Base-by-base conservation (phyloP, 2,113 vertebrate species). In the Polyodon spathula region DNA sequence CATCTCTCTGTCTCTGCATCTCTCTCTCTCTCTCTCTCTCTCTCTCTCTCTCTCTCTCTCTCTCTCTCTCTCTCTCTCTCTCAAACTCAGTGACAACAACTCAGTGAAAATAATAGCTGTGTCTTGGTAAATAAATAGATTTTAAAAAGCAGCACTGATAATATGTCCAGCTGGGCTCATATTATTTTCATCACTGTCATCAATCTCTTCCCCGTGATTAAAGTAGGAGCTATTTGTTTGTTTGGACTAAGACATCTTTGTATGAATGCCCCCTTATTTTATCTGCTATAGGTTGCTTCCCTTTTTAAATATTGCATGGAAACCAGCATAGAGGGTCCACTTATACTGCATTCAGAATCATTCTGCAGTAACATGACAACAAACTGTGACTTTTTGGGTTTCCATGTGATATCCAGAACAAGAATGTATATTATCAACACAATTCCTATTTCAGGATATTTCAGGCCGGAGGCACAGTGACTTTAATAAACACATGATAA, bases 241-340 rank as follows among this genome's bases (percentile, higher is more conserved):
- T 64, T 48, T 63, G 66, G 69, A 81, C 76, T 72, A 72, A n/a
- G n/a, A n/a, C 65, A 65, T 56, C 72, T 56, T 54, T 66, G 75
- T 65, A 60, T 42, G 57, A 66, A 65, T 60, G 66, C 53, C 38
- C 58, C 76, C 74, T 77, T 66, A 71, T 68, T 9, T 6, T 67
- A 70, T 65, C 71, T 39, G 73, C 71, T 78, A 84, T 71, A 83
- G 70, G 71, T 78, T 66, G 48, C 55, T 55, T 63, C 48, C 54
- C 63, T 60, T 60, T 64, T 61, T 64, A 59, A 63, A 65, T 59
- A 62, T 37, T 46, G 42, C 65, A 16, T 16, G 61, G 65, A 61
- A 17, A 41, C 64, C 60, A 65, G 64, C 58, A 65, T 61, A 37
- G 52, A 40, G 58, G 59, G 60, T 63, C 67, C 65, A 63, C 65